Evolutionary conservation across 2,113 vertebrate species (phyloP), one percentile per base, ranked within the genome.

Genomic region (Narcine bancroftii): DNA sequence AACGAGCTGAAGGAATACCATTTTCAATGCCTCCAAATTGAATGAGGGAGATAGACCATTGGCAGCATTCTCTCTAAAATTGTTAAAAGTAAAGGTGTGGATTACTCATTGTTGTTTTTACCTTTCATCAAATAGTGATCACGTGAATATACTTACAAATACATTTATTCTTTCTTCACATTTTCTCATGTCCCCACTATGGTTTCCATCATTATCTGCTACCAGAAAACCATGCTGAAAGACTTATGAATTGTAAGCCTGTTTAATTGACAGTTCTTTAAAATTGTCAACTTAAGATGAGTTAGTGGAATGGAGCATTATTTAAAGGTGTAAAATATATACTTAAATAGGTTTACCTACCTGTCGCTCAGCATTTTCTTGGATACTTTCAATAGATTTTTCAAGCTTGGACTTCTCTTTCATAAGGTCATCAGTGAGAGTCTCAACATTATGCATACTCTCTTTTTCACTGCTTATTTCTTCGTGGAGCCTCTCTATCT

Each of bases 391-490:
- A 93, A 99, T 96, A 6, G 97, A 97, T 94, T 98, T 98, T 96
- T 99, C 98, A 95, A 99, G 97, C 92, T 99, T 96, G 47, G 96
- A 96, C 94, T 99, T 99, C 93, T 99, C 98, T 94, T 99, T 99
- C 97, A 98, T 96, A 95, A 99, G 95, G 94, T 99, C 99, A 29
- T 97, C 97, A 92, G 96, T 98, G 93, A 98, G 96, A 76, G 95
- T 96, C 93, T 99, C 98, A 11, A 97, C 96, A 81, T 96, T 97
- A 93, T 96, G 96, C 92, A 99, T 96, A 92, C 96, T 97, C 92
- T 98, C 97, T 93, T 96, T 97, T 93, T 99, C 99, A 92, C 97
- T 94, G 75, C 94, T 95, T 93, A 98, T 94, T 93, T 98, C 98
- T 65, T 93, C 96, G 93, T 97, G 96, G 94, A 99, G 95, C 94